Evolutionary conservation across 2,888 invertebrate species (phyloP).

Genomic region (Dioctria rufipes): DNA sequence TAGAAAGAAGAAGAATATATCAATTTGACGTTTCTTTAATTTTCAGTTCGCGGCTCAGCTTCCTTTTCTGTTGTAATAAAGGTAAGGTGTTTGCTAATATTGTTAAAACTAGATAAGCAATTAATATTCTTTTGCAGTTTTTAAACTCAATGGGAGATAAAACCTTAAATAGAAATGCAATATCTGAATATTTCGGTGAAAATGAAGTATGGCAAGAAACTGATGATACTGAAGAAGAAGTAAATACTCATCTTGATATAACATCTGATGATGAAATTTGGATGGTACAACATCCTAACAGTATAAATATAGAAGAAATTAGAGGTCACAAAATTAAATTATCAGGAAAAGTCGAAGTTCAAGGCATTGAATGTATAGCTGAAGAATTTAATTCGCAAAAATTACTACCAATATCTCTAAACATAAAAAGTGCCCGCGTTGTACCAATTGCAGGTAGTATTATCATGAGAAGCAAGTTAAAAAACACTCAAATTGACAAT

Average conservation of each 20-base stretch:
- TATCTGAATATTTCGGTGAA: too few relatives aligned
- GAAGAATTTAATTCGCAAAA: constrained; percentile 3
- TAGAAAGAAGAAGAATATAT: too few relatives aligned
- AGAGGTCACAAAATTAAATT: constrained; percentile 35
- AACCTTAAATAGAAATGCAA: too few relatives aligned
- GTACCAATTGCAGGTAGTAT: constrained; percentile 31
- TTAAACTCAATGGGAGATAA: too few relatives aligned
- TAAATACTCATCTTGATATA: not conserved
- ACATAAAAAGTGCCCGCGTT: not conserved
- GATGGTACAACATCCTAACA: constrained; percentile 31
- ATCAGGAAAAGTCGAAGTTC: constrained; percentile 7
- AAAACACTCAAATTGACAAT: not conserved
- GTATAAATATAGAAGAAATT: not conserved
- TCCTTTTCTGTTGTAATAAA: too few relatives aligned
- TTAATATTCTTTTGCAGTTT: too few relatives aligned
- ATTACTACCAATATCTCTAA: not conserved
- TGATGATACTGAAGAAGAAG: too few relatives aligned
- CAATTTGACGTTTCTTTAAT: too few relatives aligned
- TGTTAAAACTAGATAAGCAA: too few relatives aligned
- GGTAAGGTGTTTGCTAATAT: too few relatives aligned
- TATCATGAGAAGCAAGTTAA: constrained; percentile 24
- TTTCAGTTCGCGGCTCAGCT: too few relatives aligned
- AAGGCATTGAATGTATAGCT: constrained; percentile 10
- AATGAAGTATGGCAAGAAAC: too few relatives aligned
- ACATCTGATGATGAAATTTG: constrained; percentile 21